Conservation (phyloP, 2,888 invertebrate genomes). For the Eilema caniola region DNA sequence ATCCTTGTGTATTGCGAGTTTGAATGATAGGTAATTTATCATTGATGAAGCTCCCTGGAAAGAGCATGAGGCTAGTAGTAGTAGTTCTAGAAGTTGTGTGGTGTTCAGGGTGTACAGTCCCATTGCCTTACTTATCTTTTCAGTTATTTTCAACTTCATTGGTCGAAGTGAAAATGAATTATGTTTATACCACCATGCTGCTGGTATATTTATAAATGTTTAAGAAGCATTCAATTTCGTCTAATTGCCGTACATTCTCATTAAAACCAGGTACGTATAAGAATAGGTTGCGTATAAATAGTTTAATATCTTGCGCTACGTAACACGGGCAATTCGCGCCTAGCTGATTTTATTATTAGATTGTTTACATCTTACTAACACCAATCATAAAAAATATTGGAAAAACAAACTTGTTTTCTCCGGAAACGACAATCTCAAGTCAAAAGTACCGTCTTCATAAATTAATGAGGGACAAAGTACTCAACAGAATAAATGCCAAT, state of each 20-base stretch:
- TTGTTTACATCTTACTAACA: neutral
- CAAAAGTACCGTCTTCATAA: constrained; percentile 14
- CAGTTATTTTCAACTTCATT: too few relatives aligned
- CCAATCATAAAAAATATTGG: neutral
- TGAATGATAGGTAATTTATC: too few relatives aligned
- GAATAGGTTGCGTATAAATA: neutral
- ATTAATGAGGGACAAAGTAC: constrained; percentile 33
- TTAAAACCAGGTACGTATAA: neutral
- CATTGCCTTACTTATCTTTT: too few relatives aligned
- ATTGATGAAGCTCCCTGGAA: too few relatives aligned
- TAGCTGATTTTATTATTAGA: neutral
- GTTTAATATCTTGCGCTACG: neutral
- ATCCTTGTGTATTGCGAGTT: neutral
- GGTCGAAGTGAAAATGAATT: too few relatives aligned
- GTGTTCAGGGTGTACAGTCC: too few relatives aligned
- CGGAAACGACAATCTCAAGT: constrained; percentile 26
- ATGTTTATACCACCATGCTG: too few relatives aligned
- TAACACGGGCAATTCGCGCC: neutral
- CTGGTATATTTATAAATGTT: neutral
- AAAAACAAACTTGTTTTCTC: constrained; percentile 18
- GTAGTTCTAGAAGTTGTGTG: too few relatives aligned
- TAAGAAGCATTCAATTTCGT: neutral
- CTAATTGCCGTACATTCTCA: neutral
- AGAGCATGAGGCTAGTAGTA: neutral
- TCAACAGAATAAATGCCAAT: constrained; percentile 33